Conservation (phyloP, 2,113 vertebrate genomes). For the Entelurus aequoreus region DNA sequence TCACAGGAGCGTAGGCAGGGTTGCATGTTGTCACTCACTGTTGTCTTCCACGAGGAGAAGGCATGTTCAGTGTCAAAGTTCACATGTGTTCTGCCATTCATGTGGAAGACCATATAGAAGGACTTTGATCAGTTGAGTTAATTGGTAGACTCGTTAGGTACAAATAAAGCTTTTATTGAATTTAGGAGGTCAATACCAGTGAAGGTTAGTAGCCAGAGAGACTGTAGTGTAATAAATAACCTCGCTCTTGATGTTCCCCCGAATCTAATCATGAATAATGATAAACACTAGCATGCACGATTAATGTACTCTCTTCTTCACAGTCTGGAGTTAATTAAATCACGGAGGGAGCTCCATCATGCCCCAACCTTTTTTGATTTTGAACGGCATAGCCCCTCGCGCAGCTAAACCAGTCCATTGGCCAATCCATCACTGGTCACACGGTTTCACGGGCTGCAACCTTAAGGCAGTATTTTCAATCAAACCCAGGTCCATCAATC, state of each 20-base stretch:
- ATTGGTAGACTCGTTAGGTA: constrained; percentile 25
- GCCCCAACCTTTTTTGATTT: constrained; percentile 50
- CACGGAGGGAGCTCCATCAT: constrained; percentile 27
- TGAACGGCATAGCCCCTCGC: constrained; percentile 48
- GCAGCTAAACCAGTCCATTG: constrained; percentile 48
- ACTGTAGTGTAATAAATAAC: too few relatives aligned
- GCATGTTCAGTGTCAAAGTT: constrained; percentile 42
- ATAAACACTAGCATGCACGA: neutral
- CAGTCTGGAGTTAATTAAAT: constrained; percentile 50
- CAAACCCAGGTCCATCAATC: constrained; percentile 73
- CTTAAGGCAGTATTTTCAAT: constrained; percentile 76
- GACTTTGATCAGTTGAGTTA: constrained; percentile 5
- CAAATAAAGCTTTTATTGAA: constrained; percentile 34
- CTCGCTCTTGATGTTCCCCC: too few relatives aligned
- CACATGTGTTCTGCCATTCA: constrained; percentile 58
- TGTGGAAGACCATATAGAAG: neutral
- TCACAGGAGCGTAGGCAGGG: constrained; percentile 39
- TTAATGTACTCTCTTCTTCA: constrained; percentile 21
- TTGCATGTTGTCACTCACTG: constrained; percentile 41
- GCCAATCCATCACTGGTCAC: constrained; percentile 71
- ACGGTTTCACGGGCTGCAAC: constrained; percentile 63
- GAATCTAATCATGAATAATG: neutral
- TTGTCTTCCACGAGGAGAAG: constrained; percentile 29
- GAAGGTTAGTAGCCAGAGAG: too few relatives aligned
- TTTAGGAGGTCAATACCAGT: constrained; percentile 19